These are phyloP conservation scores for Dicyrtoma fusca DNA, from an alignment of 2,888 invertebrate species.

Conservation along the genomic window DNA sequence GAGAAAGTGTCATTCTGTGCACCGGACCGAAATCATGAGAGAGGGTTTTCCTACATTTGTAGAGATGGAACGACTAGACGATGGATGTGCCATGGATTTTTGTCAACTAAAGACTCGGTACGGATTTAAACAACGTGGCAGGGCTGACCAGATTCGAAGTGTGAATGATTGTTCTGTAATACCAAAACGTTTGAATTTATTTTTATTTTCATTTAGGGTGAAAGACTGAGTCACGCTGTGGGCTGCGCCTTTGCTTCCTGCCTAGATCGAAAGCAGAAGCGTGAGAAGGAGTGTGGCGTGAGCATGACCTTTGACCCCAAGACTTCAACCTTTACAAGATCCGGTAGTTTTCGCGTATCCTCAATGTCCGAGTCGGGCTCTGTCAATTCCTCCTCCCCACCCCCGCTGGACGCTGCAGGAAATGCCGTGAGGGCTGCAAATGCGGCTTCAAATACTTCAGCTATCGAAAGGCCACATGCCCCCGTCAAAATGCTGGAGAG, in stretches of 20 bases:
- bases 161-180: no score
- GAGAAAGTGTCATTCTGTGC: constrained; percentile 99
- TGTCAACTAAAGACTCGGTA: constrained; percentile 89
- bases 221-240: constrained; percentile 96
- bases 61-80: constrained; percentile 96
- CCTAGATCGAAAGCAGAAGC: constrained; percentile 93
- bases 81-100: constrained; percentile 99
- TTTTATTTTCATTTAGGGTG: constrained; percentile 69
- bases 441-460: constrained; percentile 2
- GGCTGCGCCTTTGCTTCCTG: constrained; percentile 99
- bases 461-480: constrained; percentile 91
- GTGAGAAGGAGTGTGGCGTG: constrained; percentile 94
- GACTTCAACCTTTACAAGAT: constrained; percentile 88
- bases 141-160: background rate
- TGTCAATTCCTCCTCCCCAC: constrained; percentile 49
- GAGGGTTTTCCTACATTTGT: constrained; percentile 98
- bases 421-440: constrained; percentile 5
- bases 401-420: constrained; percentile 40
- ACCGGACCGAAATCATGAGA: constrained; percentile 95
- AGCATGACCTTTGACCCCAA: constrained; percentile 90
- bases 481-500: constrained; percentile 91
- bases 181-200: no score
- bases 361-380: constrained; percentile 70
- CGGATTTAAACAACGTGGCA: constrained; percentile 59
- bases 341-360: constrained; percentile 87